phyloP scores from a whole-genome alignment of 2,888 invertebrate species.

The Pyrgus malvae region DNA sequence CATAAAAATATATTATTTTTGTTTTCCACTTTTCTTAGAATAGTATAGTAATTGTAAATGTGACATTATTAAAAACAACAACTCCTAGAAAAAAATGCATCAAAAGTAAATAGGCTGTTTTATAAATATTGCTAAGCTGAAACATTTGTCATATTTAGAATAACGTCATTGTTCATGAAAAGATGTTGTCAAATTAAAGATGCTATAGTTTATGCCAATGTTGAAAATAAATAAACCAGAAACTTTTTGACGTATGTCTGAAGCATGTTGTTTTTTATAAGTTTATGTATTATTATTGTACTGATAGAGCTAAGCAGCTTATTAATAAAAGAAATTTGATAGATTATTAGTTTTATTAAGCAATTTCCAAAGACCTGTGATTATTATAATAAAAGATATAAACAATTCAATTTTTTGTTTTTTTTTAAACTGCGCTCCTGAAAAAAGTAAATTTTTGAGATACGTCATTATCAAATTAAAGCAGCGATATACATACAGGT shows the following conservation, averaged over 20 bases:
- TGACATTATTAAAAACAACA: background rate
- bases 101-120: background rate
- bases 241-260: background rate
- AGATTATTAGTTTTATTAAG: background rate
- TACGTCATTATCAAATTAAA: no score
- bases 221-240: background rate
- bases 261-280: background rate
- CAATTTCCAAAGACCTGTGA: background rate
- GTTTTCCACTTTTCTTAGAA: background rate
- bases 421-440: background rate
- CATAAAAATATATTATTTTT: background rate
- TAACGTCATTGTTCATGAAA: background rate
- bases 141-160: background rate
- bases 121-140: background rate
- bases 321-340: background rate
- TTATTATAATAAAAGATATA: background rate
- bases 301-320: background rate
- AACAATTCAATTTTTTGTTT: background rate
- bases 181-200: background rate
- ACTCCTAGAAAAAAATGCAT: background rate
- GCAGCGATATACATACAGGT: no score
- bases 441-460: background rate
- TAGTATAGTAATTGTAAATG: background rate
- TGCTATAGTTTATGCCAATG: background rate
- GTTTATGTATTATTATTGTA: background rate